Base-by-base conservation (phyloP, 1,140 invertebrate genomes). In the Drosophila pandora region DNA sequence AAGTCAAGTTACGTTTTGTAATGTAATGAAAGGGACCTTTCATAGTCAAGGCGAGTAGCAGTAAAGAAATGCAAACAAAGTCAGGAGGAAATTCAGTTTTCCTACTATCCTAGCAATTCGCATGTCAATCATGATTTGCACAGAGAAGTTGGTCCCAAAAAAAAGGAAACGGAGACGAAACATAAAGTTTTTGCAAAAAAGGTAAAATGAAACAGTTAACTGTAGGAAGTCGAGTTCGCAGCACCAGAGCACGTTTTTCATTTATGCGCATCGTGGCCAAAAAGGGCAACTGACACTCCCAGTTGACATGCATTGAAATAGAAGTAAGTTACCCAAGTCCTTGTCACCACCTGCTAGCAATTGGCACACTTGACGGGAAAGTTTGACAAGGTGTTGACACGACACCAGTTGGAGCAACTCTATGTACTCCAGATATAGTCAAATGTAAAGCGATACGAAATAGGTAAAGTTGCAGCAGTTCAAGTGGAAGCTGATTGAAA, bases 61-160 rank as follows among this genome's bases (percentile, higher is more conserved):
- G n/a, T 47, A 76, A 37, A 41, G 68, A 65, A 76, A 79, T 53
- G 55, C 78, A 75, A 85, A 78, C 75, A 79, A 59, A 72, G 70
- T 58, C 52, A 41, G 23, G 25, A 37, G 34, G 9, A 25, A 43
- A 48, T 49, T 34, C 39, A 50, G 39, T 32, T 54, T 21, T 47
- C 39, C 53, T 76, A 48, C 58, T 55, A 76, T 47, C 9, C 32
- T 6, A 34, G 52, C 63, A 81, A 56, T 63, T 71, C 79, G 78
- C 83, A 87, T 87, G 82, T 81, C 78, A 88, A 82, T 82, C 75
- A 69, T 82, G 83, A 85, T 85, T 76, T 87, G 64, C 61, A 61
- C 63, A 64, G 63, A 57, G 61, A 50, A 69, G 56, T 58, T 48
- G 45, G 41, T 63, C 13, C 12, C 13, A 49, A 61, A 60, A 60